Evolutionary conservation across 2,888 invertebrate species (phyloP).

Genomic region (Pyrocoelia pectoralis): DNA sequence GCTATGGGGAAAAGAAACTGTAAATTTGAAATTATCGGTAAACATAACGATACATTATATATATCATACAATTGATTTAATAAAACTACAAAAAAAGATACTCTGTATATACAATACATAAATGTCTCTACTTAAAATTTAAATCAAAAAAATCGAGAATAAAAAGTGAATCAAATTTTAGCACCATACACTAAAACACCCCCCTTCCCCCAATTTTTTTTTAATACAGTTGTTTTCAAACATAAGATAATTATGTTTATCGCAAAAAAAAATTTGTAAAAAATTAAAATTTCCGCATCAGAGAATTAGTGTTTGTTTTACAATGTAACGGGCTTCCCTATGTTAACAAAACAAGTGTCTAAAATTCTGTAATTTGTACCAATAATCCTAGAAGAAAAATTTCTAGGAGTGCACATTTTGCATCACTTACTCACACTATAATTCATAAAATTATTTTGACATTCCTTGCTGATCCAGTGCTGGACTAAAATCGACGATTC

Average conservation of each 20-base stretch:
- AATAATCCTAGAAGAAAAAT: conserved; percentile 14
- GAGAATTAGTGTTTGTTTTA: not conserved
- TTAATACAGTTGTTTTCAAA: not conserved
- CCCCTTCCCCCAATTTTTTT: not conserved
- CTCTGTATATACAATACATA: conserved; percentile 4
- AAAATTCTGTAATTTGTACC: conserved; percentile 27
- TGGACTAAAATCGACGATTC: conserved; percentile 70
- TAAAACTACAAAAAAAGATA: conserved; percentile 11
- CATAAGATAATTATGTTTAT: not conserved
- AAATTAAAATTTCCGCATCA: not conserved
- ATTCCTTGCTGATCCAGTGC: conserved; percentile 78
- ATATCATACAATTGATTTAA: conserved; percentile 5
- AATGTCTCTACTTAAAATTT: conserved; percentile 1
- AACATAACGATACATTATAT: conserved; percentile 5
- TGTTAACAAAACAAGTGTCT: conserved; percentile 5
- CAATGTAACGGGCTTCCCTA: not conserved
- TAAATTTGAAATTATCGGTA: not conserved
- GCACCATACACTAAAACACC: not conserved
- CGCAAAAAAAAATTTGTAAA: not conserved
- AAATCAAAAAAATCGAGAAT: not conserved
- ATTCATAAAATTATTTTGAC: conserved; percentile 63
- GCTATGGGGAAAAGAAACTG: not conserved
- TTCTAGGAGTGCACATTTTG: conserved; percentile 14
- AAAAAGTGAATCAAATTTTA: conserved; percentile 4
- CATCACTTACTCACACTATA: conserved; percentile 38